Conservation (phyloP, 2,888 invertebrate genomes). For the Orthosia incerta region DNA sequence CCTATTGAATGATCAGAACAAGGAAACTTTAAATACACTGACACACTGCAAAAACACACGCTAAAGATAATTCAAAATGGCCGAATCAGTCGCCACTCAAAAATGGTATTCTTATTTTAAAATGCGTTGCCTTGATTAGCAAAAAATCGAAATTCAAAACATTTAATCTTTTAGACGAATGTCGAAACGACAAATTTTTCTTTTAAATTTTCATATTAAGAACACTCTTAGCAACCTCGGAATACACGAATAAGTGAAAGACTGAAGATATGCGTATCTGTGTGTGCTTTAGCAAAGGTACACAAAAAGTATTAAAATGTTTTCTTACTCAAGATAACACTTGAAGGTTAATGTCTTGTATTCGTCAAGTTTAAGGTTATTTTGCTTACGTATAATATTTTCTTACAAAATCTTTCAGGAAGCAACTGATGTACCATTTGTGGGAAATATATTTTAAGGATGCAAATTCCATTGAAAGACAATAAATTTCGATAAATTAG, state of each 20-base stretch:
- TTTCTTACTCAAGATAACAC: constrained; percentile 35
- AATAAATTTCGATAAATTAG: no score
- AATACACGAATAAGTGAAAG: constrained; percentile 39
- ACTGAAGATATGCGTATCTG: constrained; percentile 54
- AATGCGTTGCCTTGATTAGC: neutral
- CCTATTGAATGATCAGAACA: neutral
- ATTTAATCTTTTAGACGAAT: neutral
- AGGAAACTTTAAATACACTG: neutral
- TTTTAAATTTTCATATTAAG: neutral
- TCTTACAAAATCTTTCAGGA: neutral
- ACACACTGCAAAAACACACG: neutral
- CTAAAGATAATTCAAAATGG: neutral
- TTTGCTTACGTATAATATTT: neutral
- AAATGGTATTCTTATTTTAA: neutral
- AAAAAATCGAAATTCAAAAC: neutral
- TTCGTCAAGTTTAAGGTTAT: constrained; percentile 52
- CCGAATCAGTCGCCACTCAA: neutral
- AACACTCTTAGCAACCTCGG: constrained; percentile 18
- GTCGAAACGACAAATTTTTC: no score
- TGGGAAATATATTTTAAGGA: neutral
- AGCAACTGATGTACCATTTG: neutral
- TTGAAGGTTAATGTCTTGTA: constrained; percentile 47
- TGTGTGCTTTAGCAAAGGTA: constrained; percentile 53
- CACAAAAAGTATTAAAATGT: constrained; percentile 42
- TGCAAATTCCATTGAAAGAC: neutral